Base-by-base conservation (phyloP, 2,797 vertebrate species). In the Clarias platycephalus region DNA sequence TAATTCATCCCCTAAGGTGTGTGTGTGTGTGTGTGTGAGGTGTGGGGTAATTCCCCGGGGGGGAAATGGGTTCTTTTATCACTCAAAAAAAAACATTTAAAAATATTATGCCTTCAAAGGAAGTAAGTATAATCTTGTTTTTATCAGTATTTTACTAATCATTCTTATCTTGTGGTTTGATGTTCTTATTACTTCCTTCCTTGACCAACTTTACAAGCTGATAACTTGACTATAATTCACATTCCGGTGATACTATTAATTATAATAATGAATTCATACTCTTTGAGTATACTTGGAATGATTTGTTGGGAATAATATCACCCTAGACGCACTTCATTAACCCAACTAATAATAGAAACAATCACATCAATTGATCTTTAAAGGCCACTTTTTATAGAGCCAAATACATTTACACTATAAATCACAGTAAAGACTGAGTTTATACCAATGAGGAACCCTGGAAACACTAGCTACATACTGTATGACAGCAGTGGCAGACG, bases 11-110 rank as follows among this genome's bases (percentile, higher is more conserved):
- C 26, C 9, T 34, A 34, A 34, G 34, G 34, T 34, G 34, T 34
- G 34, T 34, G 20, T 60, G 20, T 13, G 10, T 24, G 55, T 0
- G 2, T 34, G 72, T 31, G 1, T 75, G 5, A 5, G 26, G 9
- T 18, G 3, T 24, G 72, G 72, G 86, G 83, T 49, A 60, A 83
- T 87, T 83, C 53, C 80, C 62, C 22, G 26, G 6, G 18, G 53
- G 44, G 44, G 44, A 34, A 37, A 18, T 31, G 18, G 16, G 16
- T 74, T 66, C 37, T 71, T 64, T 62, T 76, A 31, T 80, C 18
- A 44, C 24, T 81, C 86, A 80, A 18, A 64, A 3, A 83, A 26
- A 20, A 28, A 4, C 44, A 12, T 72, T 53, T 22, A 53, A 20
- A 53, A 18, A 40, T 12, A 16, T 34, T 60, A 81, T 40, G 24